Conservation (phyloP, 1,140 invertebrate species). For the Mycetomoellerius zeteki region DNA sequence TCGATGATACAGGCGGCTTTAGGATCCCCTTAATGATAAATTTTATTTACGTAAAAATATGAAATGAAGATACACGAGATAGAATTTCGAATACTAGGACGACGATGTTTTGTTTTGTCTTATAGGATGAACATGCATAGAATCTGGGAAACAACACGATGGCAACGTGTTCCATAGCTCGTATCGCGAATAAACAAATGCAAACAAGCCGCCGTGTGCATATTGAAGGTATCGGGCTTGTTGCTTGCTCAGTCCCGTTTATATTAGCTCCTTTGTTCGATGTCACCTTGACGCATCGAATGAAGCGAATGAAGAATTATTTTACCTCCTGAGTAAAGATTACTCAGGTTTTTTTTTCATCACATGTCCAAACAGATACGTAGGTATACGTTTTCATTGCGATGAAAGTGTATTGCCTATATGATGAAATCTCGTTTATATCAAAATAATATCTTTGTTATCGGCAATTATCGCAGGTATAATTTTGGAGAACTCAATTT, state of each 20-base stretch:
- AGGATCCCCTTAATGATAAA: background rate
- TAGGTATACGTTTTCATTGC: background rate
- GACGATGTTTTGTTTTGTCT: background rate
- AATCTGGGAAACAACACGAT: slow-evolving; percentile 39
- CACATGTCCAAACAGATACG: background rate
- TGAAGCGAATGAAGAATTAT: slow-evolving; percentile 1
- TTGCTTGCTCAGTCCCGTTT: slow-evolving; percentile 62
- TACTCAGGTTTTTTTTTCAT: background rate
- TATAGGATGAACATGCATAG: slow-evolving; percentile 34
- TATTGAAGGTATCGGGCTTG: slow-evolving; percentile 69
- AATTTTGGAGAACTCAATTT: background rate
- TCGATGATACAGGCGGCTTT: too few relatives aligned
- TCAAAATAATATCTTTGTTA: background rate
- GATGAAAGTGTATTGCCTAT: slow-evolving; percentile 3
- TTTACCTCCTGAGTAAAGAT: slow-evolving; percentile 30
- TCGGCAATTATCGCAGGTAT: background rate
- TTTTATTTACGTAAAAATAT: background rate
- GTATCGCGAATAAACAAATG: slow-evolving; percentile 70
- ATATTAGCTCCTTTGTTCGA: slow-evolving; percentile 67
- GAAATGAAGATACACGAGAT: background rate
- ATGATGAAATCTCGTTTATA: background rate
- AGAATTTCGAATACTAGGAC: background rate
- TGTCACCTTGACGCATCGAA: background rate
- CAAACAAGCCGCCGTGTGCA: slow-evolving; percentile 67
- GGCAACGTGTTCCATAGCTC: slow-evolving; percentile 45